Evolutionary conservation across 2,797 vertebrate species (phyloP).

Genomic region (Halcyon chelicuti): DNA sequence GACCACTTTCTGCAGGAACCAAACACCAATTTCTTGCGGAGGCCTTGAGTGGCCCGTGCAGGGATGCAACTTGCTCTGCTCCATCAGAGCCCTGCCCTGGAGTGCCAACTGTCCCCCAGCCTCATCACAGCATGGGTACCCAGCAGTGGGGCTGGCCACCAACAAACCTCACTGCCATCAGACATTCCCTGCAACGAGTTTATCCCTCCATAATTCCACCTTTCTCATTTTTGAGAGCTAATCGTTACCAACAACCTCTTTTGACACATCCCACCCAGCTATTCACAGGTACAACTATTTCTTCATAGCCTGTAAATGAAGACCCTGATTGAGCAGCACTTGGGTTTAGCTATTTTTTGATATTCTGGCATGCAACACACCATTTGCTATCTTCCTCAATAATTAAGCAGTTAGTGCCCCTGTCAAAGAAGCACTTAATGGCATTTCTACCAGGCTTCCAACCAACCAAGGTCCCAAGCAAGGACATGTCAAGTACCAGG

Average conservation of each 20-base stretch:
- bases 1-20: neutral
- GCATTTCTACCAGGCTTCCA: constrained; percentile 43
- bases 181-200: neutral
- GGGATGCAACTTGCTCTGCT: neutral
- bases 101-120: neutral
- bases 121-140: accelerated
- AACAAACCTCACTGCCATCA: neutral
- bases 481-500: constrained; percentile 5
- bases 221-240: constrained; percentile 44
- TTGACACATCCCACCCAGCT: constrained; percentile 18
- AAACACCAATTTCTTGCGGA: accelerated
- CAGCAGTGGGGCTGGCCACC: accelerated
- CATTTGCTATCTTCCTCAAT: constrained; percentile 60
- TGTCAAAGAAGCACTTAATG: constrained; percentile 40
- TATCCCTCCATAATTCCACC: neutral
- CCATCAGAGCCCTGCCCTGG: neutral
- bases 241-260: constrained; percentile 32
- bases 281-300: constrained; percentile 50
- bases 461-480: constrained; percentile 6
- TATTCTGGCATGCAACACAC: neutral
- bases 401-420: constrained; percentile 58
- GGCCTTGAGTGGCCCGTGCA: accelerated
- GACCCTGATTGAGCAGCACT: constrained; percentile 47
- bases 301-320: constrained; percentile 39
- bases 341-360: constrained; percentile 53